Percentiles rank a stretch among this genome's conserved stretches.
phyloP scores from a whole-genome alignment of 2,888 invertebrate species.

The Erebia epiphron region DNA sequence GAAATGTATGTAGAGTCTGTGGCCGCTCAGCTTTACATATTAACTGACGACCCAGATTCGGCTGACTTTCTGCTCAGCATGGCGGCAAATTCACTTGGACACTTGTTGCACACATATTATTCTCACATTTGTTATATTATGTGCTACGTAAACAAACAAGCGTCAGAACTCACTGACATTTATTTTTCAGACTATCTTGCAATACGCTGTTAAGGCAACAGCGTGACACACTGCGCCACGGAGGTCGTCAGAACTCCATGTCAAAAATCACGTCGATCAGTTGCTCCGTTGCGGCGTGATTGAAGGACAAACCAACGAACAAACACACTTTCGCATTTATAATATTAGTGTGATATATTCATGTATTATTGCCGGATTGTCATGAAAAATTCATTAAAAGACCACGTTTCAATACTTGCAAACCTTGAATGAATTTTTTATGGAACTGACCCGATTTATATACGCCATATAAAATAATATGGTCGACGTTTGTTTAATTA shows the following conservation, averaged over 20 bases:
- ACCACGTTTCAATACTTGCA: not conserved
- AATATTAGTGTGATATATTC: not conserved
- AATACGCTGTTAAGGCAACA: too few relatives aligned
- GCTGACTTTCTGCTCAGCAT: slow-evolving; percentile 36
- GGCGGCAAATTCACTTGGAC: slow-evolving; percentile 27
- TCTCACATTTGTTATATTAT: not conserved
- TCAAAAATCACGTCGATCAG: too few relatives aligned
- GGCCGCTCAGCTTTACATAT: not conserved
- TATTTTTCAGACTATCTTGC: too few relatives aligned
- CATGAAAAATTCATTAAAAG: not conserved
- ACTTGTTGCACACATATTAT: slow-evolving; percentile 21
- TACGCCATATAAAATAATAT: not conserved
- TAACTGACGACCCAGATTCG: slow-evolving; percentile 36
- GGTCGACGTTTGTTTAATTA: not conserved
- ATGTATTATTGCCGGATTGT: not conserved
- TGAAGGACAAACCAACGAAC: too few relatives aligned
- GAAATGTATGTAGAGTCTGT: not conserved
- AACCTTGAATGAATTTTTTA: slow-evolving; percentile 1
- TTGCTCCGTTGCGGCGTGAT: too few relatives aligned
- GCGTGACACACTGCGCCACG: too few relatives aligned
- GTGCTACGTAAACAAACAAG: too few relatives aligned
- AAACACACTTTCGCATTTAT: too few relatives aligned
- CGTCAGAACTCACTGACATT: too few relatives aligned
- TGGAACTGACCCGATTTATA: not conserved
- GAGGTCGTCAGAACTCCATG: too few relatives aligned